Base-by-base conservation (phyloP, 2,113 vertebrate genomes). In the Ornithorhynchus anatinus region DNA sequence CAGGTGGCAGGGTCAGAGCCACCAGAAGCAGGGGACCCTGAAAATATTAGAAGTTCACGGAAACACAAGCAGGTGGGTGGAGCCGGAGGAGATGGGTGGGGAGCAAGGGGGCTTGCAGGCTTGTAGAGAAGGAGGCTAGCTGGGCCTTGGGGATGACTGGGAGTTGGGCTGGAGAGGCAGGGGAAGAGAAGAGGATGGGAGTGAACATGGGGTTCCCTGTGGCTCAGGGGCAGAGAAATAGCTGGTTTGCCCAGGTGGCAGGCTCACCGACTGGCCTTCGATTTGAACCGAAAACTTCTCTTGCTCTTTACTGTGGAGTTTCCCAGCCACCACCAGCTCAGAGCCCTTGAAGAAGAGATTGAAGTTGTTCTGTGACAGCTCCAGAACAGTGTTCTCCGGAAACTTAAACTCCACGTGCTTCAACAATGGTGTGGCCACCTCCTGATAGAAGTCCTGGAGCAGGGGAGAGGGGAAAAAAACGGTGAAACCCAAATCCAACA, bases 261-360 rank as follows among this genome's bases (percentile, higher is more conserved):
- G n/a, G 86, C 94, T 95, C 83, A 99, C 96, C 82, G 89, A 84
- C 25, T 91, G 70, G 79, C 92, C 96, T 4, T 60, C 84, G 56
- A 98, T 92, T 87, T 94, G 93, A 62, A 94, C 89, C 17, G 79
- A 58, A 54, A 97, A 89, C 69, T 91, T 75, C 20, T 95, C 87
- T 25, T 92, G 35, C 1, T 87, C 54, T 5, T 92, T 80, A 71
- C 91, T 90, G 16, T 2, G 84, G 37, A 98, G 81, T 57, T 87
- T 95, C 56, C 96, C 96, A 1, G 96, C 92, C 6, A 97, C 96
- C 17, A 96, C 86, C 13, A 98, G 93, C 93, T 99, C 96, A 1
- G 96, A 93, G 75, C 96, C 93, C 7, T 95, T 92, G 84, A 95
- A 99, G 73, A 95, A 60, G 54, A 96, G 82, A 39, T 64, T 90